Conservation (phyloP, 2,797 vertebrate genomes). For the Pangasius mekongensis region DNA sequence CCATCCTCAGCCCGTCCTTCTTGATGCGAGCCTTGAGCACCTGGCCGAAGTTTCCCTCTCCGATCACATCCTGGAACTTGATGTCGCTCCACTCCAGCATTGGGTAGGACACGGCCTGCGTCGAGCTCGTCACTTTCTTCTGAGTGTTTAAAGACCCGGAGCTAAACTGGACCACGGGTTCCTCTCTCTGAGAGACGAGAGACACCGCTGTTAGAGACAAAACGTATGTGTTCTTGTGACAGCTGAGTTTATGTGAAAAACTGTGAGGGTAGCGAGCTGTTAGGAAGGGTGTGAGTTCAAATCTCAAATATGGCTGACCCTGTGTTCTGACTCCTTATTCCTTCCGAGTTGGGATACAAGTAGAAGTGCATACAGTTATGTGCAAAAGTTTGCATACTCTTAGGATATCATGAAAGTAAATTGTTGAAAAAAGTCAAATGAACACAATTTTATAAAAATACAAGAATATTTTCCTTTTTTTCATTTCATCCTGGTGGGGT, state of each 20-base stretch:
- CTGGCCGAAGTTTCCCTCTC: conserved; percentile 88
- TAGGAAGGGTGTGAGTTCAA: not conserved
- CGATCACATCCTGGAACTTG: conserved; percentile 89
- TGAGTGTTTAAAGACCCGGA: conserved; percentile 80
- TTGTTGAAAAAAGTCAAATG: not conserved
- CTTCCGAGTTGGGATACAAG: not conserved
- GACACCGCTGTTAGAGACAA: not conserved
- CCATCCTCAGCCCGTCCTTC: conserved; percentile 87
- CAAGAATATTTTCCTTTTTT: not conserved
- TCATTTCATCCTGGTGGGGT: not conserved
- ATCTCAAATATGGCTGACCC: not conserved
- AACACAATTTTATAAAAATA: not conserved
- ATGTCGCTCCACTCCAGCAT: conserved; percentile 88
- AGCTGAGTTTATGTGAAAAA: not conserved
- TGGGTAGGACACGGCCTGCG: conserved; percentile 82
- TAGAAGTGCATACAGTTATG: not conserved
- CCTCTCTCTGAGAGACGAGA: conserved; percentile 77
- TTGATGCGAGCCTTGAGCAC: conserved; percentile 89
- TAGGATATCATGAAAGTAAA: not conserved
- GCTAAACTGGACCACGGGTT: conserved; percentile 87
- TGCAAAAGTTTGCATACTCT: not conserved
- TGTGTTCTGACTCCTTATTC: not conserved
- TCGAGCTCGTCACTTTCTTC: conserved; percentile 79
- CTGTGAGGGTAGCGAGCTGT: not conserved
- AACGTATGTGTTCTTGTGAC: not conserved